Percentiles rank a stretch among this genome's conserved stretches.
Conservation (phyloP, 2,113 vertebrate species). For the Aptenodytes forsteri region DNA sequence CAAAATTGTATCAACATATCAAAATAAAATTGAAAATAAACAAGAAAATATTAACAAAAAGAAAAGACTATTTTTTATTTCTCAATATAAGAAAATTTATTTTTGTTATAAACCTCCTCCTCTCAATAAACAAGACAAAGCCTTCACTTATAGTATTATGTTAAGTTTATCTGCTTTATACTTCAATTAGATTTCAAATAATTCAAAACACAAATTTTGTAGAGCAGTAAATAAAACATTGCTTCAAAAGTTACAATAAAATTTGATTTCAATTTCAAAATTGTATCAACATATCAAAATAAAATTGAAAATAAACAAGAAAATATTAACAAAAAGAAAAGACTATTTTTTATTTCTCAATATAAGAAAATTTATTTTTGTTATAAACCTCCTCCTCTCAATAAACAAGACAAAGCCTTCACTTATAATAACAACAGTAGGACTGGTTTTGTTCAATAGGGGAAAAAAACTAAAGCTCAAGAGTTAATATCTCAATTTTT, state of each 20-base stretch:
- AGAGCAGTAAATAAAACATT: neutral
- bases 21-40: neutral
- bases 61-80: no score
- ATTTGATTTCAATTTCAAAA: neutral
- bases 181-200: neutral
- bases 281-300: neutral
- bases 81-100: no score
- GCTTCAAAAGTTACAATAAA: neutral
- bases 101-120: no score
- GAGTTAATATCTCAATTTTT: neutral
- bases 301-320: neutral
- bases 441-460: neutral
- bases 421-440: neutral
- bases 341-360: neutral
- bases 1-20: neutral
- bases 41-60: no score
- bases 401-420: neutral
- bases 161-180: neutral
- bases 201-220: neutral
- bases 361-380: neutral
- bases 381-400: neutral
- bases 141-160: neutral
- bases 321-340: neutral
- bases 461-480: neutral
- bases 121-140: no score